Conservation (phyloP, 1,140 invertebrate genomes). For the Tetragnatha versicolor region DNA sequence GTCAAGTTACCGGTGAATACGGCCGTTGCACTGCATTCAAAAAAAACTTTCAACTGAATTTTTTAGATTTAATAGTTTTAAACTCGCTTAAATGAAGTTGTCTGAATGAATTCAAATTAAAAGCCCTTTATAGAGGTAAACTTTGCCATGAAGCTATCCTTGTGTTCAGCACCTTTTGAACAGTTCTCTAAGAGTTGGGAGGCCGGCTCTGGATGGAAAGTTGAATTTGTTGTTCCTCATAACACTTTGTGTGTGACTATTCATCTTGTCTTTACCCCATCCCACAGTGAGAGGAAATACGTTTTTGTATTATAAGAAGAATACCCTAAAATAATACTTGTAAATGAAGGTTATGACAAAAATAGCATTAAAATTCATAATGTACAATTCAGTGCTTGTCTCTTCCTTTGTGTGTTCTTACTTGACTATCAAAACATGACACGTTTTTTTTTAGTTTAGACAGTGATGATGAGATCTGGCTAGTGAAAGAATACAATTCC, state of each 20-base stretch:
- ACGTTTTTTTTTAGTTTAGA: background rate
- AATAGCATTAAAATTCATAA: constrained; percentile 51
- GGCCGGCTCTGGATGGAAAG: constrained; percentile 20
- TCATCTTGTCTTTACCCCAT: constrained; percentile 37
- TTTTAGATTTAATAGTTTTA: no score
- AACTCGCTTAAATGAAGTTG: no score
- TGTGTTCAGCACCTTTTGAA: no score
- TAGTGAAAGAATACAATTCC: no score
- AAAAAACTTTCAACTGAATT: no score
- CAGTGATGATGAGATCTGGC: no score
- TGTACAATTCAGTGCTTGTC: constrained; percentile 10
- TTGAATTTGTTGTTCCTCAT: constrained; percentile 46
- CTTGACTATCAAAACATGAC: no score
- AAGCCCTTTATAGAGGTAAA: no score
- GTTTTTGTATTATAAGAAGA: constrained; percentile 49
- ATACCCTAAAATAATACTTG: constrained; percentile 34
- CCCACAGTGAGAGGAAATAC: constrained; percentile 39
- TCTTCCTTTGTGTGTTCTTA: background rate
- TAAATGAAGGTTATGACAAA: constrained; percentile 44
- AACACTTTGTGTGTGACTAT: constrained; percentile 31
- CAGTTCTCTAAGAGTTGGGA: background rate
- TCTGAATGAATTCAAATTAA: no score
- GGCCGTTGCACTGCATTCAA: no score
- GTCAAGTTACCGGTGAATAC: no score
- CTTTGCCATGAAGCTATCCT: no score